Evolutionary conservation across 1,140 invertebrate genomes (phyloP), one percentile per base, ranked within the genome.

Genomic region (Zophobas atratus): DNA sequence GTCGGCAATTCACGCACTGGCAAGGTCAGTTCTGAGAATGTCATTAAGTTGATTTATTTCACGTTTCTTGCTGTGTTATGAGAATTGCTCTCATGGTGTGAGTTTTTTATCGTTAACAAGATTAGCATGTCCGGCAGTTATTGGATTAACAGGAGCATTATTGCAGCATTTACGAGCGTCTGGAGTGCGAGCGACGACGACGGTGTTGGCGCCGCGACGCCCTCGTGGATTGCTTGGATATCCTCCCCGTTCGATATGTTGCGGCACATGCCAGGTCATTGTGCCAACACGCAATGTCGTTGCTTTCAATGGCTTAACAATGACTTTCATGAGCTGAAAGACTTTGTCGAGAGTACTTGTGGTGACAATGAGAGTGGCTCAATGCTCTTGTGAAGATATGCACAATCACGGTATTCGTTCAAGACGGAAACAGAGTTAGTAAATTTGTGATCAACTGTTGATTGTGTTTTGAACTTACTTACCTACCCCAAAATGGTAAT

Each of bases 201-300:
- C 43, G 43, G 3, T 20, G 36, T 73, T 56, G 71, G 71, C 71
- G 71, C 71, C 71, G 71, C 49, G 71, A 73, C 71, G 71, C 71
- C 70, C 51, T 53, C 46, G 48, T 72, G 51, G 39, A 73, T 6
- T 56, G 71, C 55, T 73, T 33, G 35, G 55, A 73, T 73, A 38
- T 73, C 32, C 51, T 73, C 49, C 20, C 55, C 71, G 71, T 73
- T 73, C 71, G 49, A 73, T 73, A 73, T 72, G 36, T 70, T 72
- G 70, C 70, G 51, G 48, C 70, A 55, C 70, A 72, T 73, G 71
- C 49, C 55, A 55, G 71, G 71, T 73, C 71, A 73, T 73, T 73
- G 48, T 73, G 71, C 71, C 71, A 73, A 73, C 71, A 73, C 71
- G 71, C 71, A 73, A 73, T 56, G 55, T 73, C 55, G 55, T 73